Evolutionary conservation across 2,797 vertebrate species (phyloP), one percentile per base, ranked within the genome.

Genomic region (Bradypodion ventrale): DNA sequence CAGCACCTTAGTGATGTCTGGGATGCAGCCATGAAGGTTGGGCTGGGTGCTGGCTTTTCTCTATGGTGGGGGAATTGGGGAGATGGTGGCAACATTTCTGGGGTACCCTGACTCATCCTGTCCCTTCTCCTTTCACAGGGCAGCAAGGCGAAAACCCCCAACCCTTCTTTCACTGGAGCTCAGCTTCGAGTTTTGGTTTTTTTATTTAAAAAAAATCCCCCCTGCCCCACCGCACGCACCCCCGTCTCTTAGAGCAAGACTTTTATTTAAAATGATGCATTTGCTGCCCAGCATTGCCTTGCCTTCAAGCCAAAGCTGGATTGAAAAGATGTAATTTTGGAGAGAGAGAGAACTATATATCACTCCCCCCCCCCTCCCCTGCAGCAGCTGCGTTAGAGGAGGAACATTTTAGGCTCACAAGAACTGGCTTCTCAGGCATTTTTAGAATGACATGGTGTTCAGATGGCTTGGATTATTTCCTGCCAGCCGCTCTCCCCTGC

Each of bases 51-150:
- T 56, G 65, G 66, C 73, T 87, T 92, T 92, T 94, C 88, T 91
- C 89, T 89, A 87, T 82, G 91, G 91, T 82, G 92, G 90, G 92
- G 91, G 90, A 92, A 23, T 49, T 29, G n/a, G 83, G 87, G 79
- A 87, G 86, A 84, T 63, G 60, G 29, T 60, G 62, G 87, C 91
- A 92, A 89, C 82, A 90, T 94, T 93, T 93, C 91, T 93, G 89
- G 92, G 92, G 92, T 92, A 94, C 91, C 94, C 92, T 94, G 92
- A 94, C 93, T 94, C 92, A 94, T 92, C 94, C 94, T 94, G 93
- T 94, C 95, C 94, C 93, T 95, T 96, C 94, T 95, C 94, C 95
- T 95, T 95, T 93, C 94, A 94, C 95, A 95, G 94, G 94, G 93
- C 94, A 95, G 93, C 93, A 94, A 94, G 92, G 94, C 93, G 94